phyloP scores from a whole-genome alignment of 2,113 vertebrate genomes.

The Gracilinanus agilis region DNA sequence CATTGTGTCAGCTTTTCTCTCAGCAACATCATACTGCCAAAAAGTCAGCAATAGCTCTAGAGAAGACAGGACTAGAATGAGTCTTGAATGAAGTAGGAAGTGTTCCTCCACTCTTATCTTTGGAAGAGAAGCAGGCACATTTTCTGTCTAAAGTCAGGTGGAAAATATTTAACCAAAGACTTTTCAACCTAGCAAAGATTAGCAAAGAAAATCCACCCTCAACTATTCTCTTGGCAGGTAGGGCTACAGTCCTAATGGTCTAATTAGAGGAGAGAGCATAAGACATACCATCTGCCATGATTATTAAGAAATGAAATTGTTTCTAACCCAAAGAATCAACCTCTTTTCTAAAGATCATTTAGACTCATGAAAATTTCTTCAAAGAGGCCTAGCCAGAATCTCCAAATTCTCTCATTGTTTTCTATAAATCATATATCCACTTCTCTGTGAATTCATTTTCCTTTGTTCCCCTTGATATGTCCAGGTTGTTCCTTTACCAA shows the following conservation, averaged over 20 bases:
- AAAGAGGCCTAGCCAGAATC: neutral
- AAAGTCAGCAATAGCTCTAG: slow-evolving; percentile 5
- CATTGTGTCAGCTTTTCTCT: neutral
- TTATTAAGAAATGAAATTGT: neutral
- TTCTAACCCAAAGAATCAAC: neutral
- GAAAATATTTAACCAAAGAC: neutral
- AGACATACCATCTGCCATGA: neutral
- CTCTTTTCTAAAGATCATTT: neutral
- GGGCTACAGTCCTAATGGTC: neutral
- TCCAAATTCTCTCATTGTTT: neutral
- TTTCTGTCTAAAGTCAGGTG: neutral
- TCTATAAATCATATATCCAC: neutral
- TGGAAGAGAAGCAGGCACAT: neutral
- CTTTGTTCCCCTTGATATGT: neutral
- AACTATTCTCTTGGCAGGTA: neutral
- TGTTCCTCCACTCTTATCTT: neutral
- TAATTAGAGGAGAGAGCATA: neutral
- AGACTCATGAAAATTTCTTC: neutral
- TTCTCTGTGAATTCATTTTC: neutral
- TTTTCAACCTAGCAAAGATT: neutral
- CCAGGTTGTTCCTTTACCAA: neutral
- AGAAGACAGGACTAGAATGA: slow-evolving; percentile 3
- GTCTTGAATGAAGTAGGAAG: neutral
- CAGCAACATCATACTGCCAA: neutral
- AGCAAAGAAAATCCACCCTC: neutral